Base-by-base conservation (phyloP, 2,888 invertebrate genomes). In the Limnephilus rhombicus region DNA sequence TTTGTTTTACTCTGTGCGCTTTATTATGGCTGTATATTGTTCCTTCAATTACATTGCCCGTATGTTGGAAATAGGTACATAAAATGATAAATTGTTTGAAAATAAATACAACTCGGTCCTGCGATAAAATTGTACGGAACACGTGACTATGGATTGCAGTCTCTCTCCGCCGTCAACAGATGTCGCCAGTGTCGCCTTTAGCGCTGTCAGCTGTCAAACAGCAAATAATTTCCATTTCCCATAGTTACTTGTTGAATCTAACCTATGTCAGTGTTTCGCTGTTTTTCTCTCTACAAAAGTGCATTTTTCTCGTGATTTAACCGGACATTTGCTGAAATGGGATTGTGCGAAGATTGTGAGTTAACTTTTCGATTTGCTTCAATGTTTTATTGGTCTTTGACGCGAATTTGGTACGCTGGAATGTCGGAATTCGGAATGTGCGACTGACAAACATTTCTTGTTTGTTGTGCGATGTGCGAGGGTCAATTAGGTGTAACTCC, bases 331-430 rank as follows among this genome's bases (percentile, higher is more conserved):
- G 86, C 41, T 18, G 68, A 34, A 80, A 92, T 92, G 92, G 92
- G 92, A 88, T 85, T 92, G 31, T 92, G 92, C 85, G 92, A 92
- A 91, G 92, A 92, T 82, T 86, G 92, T 92, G 82, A 92, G 92
- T 89, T 81, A 45, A n/a, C 37, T 80, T 91, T 29, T 80, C 80
- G 45, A 86, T 13, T 29, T 81, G 29, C 49, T 87, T 81, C 11
- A n/a, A 34, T 85, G 24, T 31, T 85, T 68, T 31, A 80, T 12
- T 37, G 4, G 7, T 34, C 37, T 85, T n/a, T 85, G 41, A 80
- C 88, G 68, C 45, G 45, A 29, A 87, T 81, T 88, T 90, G 85
- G 29, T 9, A 49, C 34, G 15, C 4, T 34, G 87, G 91, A 91
- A 87, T 91, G 90, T 85, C 85, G 81, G 37, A 86, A 86, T 86